These are phyloP conservation scores for Sminthurides bifidus DNA, from an alignment of 1,140 invertebrate species.

Conservation along the genomic window DNA sequence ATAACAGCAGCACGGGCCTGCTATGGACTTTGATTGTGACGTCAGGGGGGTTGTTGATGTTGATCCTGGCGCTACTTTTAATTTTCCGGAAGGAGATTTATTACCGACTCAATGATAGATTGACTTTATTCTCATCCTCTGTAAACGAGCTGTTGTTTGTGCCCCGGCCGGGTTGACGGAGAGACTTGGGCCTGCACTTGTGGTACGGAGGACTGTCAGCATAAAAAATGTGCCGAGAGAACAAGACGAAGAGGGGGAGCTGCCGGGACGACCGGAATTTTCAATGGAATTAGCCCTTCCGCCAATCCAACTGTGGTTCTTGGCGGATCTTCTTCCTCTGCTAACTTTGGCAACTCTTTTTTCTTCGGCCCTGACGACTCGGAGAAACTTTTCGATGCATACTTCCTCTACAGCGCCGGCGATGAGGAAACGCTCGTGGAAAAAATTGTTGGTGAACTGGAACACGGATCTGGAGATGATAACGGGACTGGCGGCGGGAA, in stretches of 20 bases:
- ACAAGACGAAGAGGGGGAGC: no score
- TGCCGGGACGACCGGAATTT: no score
- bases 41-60: neutral
- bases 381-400: slow-evolving; percentile 81
- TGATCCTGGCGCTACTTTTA: slow-evolving; percentile 5
- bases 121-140: no score
- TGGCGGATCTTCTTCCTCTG: no score
- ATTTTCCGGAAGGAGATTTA: slow-evolving; percentile 25
- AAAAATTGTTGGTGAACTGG: slow-evolving; percentile 68
- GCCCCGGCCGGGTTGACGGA: no score
- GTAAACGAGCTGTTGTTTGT: no score
- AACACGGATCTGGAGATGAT: slow-evolving; percentile 38
- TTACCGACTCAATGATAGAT: slow-evolving; percentile 8
- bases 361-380: slow-evolving; percentile 59
- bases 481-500: neutral
- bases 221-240: no score
- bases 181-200: neutral
- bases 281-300: no score
- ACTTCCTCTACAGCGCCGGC: slow-evolving; percentile 81
- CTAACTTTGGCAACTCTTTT: no score
- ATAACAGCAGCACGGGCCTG: neutral
- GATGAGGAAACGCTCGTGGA: slow-evolving; percentile 81
- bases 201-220: slow-evolving; percentile 38
- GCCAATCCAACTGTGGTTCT: no score
- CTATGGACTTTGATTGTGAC: slow-evolving; percentile 12